A percentile compares a stretch with the other conserved stretches of the same genome.
These are phyloP conservation scores for Mantis religiosa DNA, from an alignment of 2,888 invertebrate species.

Conservation along the genomic window DNA sequence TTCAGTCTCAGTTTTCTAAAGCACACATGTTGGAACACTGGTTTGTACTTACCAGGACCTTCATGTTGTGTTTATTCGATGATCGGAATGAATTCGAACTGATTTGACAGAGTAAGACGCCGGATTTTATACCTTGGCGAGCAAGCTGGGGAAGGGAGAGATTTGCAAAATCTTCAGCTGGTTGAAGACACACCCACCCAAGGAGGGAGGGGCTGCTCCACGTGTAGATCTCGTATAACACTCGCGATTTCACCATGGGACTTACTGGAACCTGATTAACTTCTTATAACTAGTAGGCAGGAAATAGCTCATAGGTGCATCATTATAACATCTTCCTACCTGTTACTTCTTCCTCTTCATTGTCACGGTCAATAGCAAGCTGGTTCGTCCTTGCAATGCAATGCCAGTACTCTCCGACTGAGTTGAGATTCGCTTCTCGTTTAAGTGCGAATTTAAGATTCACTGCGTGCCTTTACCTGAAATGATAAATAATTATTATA, in stretches of 20 bases:
- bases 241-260: background rate
- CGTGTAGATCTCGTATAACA: background rate
- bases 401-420: too few relatives aligned
- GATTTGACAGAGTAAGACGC: background rate
- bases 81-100: conserved; percentile 21
- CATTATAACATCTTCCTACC: background rate
- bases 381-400: too few relatives aligned
- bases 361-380: too few relatives aligned
- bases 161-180: background rate
- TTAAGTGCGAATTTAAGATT: too few relatives aligned
- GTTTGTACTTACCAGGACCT: conserved; percentile 25
- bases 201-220: background rate
- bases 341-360: background rate
- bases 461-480: too few relatives aligned
- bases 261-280: background rate
- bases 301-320: background rate
- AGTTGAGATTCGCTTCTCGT: too few relatives aligned
- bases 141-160: background rate
- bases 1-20: background rate
- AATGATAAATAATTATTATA: too few relatives aligned
- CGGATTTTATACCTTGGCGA: conserved; percentile 20
- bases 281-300: background rate
- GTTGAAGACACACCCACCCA: conserved; percentile 2
- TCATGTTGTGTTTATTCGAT: conserved; percentile 19
- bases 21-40: too few relatives aligned